phyloP scores from a whole-genome alignment of 2,113 vertebrate genomes.

The Psephotus haematonotus region DNA sequence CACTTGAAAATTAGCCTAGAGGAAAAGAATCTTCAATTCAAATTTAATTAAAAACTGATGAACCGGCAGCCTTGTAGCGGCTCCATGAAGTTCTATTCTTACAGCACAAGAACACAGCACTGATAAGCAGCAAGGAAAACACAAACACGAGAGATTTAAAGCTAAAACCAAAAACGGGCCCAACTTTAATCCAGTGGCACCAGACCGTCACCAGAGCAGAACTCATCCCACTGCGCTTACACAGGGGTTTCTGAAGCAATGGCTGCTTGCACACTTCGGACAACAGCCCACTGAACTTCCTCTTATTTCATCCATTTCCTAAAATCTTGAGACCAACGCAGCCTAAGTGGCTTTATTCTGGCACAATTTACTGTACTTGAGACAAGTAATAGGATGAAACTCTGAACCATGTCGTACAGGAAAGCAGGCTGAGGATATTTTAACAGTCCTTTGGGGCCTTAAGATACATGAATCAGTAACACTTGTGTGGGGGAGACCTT shows the following conservation, averaged over 20 bases:
- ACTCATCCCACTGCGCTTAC: not conserved
- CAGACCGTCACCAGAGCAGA: not conserved
- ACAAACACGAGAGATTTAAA: slow-evolving; percentile 11
- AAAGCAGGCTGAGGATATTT: not conserved
- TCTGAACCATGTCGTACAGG: not conserved
- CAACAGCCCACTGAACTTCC: not conserved
- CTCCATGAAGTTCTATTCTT: slow-evolving; percentile 6
- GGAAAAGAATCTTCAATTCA: slow-evolving; percentile 46
- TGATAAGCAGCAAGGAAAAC: slow-evolving; percentile 11
- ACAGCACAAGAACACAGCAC: not conserved
- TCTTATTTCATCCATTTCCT: not conserved
- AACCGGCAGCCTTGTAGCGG: slow-evolving; percentile 12
- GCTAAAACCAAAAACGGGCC: not conserved
- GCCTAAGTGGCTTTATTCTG: not conserved
- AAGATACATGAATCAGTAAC: not conserved
- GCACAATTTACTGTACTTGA: not conserved
- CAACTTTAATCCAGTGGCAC: not conserved
- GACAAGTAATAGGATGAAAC: not conserved
- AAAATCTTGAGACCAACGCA: not conserved
- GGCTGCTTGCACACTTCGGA: not conserved
- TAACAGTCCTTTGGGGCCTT: not conserved
- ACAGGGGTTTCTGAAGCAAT: not conserved
- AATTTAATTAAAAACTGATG: slow-evolving; percentile 67
- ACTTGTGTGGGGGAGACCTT: no score
- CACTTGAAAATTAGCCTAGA: slow-evolving; percentile 60